phyloP scores from a whole-genome alignment of 2,797 vertebrate species.

The Chromobotia macracanthus region DNA sequence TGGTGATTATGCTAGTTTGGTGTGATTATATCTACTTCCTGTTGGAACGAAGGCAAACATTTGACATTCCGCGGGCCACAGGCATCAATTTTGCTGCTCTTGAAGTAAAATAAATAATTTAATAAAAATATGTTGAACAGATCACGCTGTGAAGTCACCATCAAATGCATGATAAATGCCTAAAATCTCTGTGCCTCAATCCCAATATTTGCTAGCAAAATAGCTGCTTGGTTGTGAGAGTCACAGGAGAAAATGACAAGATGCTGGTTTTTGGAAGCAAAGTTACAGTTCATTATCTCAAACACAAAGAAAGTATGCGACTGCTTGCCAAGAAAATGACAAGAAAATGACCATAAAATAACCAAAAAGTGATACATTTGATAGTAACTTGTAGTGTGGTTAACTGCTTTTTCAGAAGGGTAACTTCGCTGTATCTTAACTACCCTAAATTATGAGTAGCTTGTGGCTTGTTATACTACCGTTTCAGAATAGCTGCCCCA shows the following conservation, averaged over 20 bases:
- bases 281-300: too few species aligned
- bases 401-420: too few species aligned
- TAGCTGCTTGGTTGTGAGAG: neutral
- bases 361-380: too few species aligned
- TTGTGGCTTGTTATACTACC: too few species aligned
- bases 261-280: too few species aligned
- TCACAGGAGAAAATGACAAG: neutral
- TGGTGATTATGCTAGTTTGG: constrained; percentile 33
- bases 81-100: neutral
- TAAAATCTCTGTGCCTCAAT: neutral
- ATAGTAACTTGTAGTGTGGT: too few species aligned
- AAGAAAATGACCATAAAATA: too few species aligned
- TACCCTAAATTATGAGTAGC: too few species aligned
- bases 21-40: constrained; percentile 1
- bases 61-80: constrained; percentile 5
- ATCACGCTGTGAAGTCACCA: neutral
- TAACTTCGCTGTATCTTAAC: too few species aligned
- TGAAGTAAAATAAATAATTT: neutral
- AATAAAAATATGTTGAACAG: neutral
- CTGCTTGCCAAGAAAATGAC: too few species aligned
- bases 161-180: constrained; percentile 6
- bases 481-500: too few species aligned
- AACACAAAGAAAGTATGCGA: too few species aligned
- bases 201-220: neutral
- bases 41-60: constrained; percentile 22